Percentiles rank a stretch among this genome's conserved stretches.
These are phyloP conservation scores for Florisuga fusca DNA, from an alignment of 2,797 vertebrate genomes.

Conservation along the genomic window DNA sequence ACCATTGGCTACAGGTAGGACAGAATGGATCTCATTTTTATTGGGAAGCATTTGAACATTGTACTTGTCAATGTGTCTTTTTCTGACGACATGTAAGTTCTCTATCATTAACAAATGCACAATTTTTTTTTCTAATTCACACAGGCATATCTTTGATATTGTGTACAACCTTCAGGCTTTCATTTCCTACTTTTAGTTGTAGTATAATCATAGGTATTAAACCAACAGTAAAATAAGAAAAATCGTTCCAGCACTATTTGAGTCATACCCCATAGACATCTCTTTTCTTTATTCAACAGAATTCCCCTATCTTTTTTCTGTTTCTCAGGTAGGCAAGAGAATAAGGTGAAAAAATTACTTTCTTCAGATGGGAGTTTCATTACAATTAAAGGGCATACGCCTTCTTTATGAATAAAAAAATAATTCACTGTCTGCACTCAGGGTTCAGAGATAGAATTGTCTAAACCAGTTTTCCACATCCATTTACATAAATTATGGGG, in stretches of 20 bases:
- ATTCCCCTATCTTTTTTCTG: not conserved
- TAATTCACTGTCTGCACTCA: not conserved
- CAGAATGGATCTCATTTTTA: not conserved
- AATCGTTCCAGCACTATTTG: not conserved
- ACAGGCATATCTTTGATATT: not conserved
- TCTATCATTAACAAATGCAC: not conserved
- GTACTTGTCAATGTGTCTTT: not conserved
- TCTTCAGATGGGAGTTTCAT: not conserved
- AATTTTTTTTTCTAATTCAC: not conserved
- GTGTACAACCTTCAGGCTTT: not conserved
- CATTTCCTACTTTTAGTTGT: not conserved
- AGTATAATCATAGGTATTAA: not conserved
- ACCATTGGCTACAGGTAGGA: not conserved
- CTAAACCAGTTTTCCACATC: not conserved
- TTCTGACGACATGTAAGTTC: not conserved
- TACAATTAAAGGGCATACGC: not conserved
- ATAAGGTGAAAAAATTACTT: not conserved
- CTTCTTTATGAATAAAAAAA: not conserved
- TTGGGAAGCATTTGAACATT: not conserved
- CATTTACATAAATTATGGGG: not conserved
- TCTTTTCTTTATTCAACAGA: not conserved
- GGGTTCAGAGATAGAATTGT: not conserved
- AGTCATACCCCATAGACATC: rapidly evolving
- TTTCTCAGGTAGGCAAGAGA: not conserved
- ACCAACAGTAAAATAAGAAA: not conserved